Evolutionary conservation across 1,140 invertebrate species (phyloP), one percentile per base, ranked within the genome.

Genomic region (Zelostemma sp.): DNA sequence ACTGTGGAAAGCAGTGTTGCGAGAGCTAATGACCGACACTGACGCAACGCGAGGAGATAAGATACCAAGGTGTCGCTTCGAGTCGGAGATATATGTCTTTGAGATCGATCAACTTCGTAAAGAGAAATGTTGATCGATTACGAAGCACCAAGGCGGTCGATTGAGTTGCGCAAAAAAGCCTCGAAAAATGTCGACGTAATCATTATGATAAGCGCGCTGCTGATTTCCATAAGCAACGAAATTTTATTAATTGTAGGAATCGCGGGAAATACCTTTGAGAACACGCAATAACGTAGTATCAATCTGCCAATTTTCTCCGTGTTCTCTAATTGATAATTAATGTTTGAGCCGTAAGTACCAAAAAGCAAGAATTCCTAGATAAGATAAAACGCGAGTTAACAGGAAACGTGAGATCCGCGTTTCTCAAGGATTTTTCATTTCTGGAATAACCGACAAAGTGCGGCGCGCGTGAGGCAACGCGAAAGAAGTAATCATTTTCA

Each of bases 41-140:
- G 56, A 57, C 61, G 56, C 33, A 69, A 69, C 9, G 9, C 0
- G 18, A 46, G 62, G 51, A 54, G 58, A 62, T 62, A 66, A 65
- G 61, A 71, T 62, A 61, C 1, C 17, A 48, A 54, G 51, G 38
- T 57, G 49, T 56, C 45, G 6, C 46, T 59, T 28, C n/a, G n/a
- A n/a, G n/a, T n/a, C n/a, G n/a, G n/a, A n/a, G n/a, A n/a, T n/a
- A n/a, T n/a, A n/a, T n/a, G n/a, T n/a, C n/a, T n/a, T n/a, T n/a
- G n/a, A 25, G 3, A 25, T 25, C 21, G 8, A 25, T 25, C 21
- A 25, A 25, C 21, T 25, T 25, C 21, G 8, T 25, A 25, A 25
- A 25, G 8, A 25, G 21, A 25, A 25, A 25, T 8, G 21, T 8
- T 25, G 21, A 25, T 25, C 21, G 21, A 25, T 25, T n/a, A n/a